Conservation (phyloP, 2,888 invertebrate species). For the Oxycera nigricornis region DNA sequence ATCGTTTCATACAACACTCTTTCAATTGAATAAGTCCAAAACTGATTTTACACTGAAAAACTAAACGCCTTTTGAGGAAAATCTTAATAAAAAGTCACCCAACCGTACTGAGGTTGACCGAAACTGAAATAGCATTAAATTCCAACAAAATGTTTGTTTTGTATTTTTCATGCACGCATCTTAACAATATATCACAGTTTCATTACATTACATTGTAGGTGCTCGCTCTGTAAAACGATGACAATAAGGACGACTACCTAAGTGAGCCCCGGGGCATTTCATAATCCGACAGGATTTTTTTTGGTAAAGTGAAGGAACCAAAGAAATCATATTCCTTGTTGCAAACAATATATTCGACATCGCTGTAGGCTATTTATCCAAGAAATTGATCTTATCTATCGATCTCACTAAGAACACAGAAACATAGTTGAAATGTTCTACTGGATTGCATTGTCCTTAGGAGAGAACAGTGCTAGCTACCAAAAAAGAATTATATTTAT, state of each 20-base stretch:
- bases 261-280: slow-evolving; percentile 16
- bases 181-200: slow-evolving; percentile 33
- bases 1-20: slow-evolving; percentile 27
- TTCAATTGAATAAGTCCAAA: slow-evolving; percentile 14
- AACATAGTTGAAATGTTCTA: background rate
- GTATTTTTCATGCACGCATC: slow-evolving; percentile 23
- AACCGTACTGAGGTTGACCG: slow-evolving; percentile 51
- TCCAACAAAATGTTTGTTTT: slow-evolving; percentile 41
- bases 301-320: background rate
- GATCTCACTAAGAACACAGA: slow-evolving; percentile 5
- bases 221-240: background rate
- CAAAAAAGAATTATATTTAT: too few species aligned
- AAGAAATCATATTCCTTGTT: slow-evolving; percentile 11
- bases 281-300: slow-evolving; percentile 5
- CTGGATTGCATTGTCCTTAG: too few species aligned
- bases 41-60: background rate
- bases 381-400: slow-evolving; percentile 41
- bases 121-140: slow-evolving; percentile 45
- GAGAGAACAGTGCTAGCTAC: too few species aligned
- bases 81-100: slow-evolving; percentile 45
- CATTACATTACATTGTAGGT: slow-evolving; percentile 1
- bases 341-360: slow-evolving; percentile 24
- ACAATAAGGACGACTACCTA: slow-evolving; percentile 18
- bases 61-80: background rate
- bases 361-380: slow-evolving; percentile 39